phyloP scores from a whole-genome alignment of 1,140 invertebrate genomes.

The Carposina sasakii region DNA sequence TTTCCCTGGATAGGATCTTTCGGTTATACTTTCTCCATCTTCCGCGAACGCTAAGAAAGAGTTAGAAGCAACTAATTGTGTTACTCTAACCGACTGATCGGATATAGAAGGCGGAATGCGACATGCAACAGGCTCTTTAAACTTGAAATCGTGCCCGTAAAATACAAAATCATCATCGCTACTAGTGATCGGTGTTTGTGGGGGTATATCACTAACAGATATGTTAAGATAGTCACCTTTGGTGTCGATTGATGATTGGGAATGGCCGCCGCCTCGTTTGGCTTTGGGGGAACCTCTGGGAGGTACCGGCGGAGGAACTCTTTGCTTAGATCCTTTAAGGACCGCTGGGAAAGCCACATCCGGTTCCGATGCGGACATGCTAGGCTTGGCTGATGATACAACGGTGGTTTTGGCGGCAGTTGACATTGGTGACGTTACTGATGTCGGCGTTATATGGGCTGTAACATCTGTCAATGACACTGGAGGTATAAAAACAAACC shows the following conservation, averaged over 20 bases:
- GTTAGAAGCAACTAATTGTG: conserved; percentile 50
- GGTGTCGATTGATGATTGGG: conserved; percentile 51
- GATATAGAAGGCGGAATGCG: conserved; percentile 48
- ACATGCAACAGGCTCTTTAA: conserved; percentile 56
- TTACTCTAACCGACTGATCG: conserved; percentile 45
- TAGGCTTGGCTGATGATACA: conserved; percentile 41
- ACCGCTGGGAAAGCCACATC: conserved; percentile 80
- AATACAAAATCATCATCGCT: conserved; percentile 61
- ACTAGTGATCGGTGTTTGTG: conserved; percentile 51
- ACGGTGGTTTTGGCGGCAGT: conserved; percentile 67
- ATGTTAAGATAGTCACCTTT: conserved; percentile 70
- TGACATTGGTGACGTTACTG: conserved; percentile 67
- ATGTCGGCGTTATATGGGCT: conserved; percentile 74
- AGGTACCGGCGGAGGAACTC: conserved; percentile 86
- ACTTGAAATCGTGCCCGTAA: conserved; percentile 61
- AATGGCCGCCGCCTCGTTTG: conserved; percentile 68
- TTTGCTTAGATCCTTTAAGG: conserved; percentile 80
- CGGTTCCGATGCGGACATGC: conserved; percentile 49
- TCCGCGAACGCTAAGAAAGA: conserved; percentile 55
- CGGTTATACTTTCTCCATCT: conserved; percentile 44
- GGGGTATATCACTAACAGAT: conserved; percentile 50
- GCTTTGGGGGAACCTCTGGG: conserved; percentile 82
- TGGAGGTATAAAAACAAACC: conserved; percentile 48
- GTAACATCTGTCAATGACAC: conserved; percentile 66
- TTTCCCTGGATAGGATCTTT: conserved; percentile 41